Base-by-base conservation (phyloP, 64 coral and sea anemone species). In the Dendrophyllia cribrosa region DNA sequence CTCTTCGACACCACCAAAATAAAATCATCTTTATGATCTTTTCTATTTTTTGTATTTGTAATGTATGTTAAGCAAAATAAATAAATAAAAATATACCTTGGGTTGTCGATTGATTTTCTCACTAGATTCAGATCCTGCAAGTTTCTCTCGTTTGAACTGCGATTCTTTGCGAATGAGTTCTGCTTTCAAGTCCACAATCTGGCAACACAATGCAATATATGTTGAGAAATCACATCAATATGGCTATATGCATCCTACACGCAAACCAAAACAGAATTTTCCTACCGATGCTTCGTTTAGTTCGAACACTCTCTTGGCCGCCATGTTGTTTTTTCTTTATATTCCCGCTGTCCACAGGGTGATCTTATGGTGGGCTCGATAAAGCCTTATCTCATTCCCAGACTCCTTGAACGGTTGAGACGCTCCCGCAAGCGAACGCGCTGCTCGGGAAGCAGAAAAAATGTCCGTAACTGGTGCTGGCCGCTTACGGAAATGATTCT, bases 171-270 rank as follows among this genome's bases (percentile, higher is more conserved):
- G 91, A 77, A 93, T 94, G 53, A 99, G 88, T 45, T 99, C 97
- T 2, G 97, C 97, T 81, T 96, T 99, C 49, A 99, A 79, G 62
- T 99, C 97, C 7, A 99, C 97, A 72, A 99, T 74, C 97, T 99
- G 21, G 10, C 19, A 89, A 44, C 49, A 71, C 59, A 16, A 2
- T 59, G 34, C n/a, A 5, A 88, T 2, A 82, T 45, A 16, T 72
- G 26, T 43, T 58, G 6, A 47, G 19, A 67, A 51, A n/a, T 9
- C 8, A 26, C 1, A n/a, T 1, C 3, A 55, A 79, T 61, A 47
- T 14, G 21, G 59, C 1, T 47, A 69, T 8, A 70, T 78, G 4
- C 3, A 46, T 66, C 25, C 74, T 64, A 20, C 14, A 74, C 64
- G 66, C 17, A 21, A 63, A 89, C 15, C 21, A 78, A 79, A 11